Evolutionary conservation across 2,113 vertebrate species (phyloP), one percentile per base, ranked within the genome.

Genomic region (Rhipidura dahli): DNA sequence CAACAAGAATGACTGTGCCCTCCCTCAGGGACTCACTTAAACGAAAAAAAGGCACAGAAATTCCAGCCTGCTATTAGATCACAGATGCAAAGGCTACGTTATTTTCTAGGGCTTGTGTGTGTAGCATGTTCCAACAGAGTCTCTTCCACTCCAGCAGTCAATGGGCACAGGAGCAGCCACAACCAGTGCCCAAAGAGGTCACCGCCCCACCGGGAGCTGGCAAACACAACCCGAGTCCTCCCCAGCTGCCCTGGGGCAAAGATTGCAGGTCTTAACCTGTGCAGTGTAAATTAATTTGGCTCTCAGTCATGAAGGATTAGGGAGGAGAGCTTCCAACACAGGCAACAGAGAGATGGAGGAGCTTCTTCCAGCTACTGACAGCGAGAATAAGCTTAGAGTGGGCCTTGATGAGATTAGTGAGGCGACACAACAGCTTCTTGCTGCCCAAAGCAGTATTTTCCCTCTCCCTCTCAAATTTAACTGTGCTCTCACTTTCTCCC

Each of bases 151-250:
- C 60, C 82, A 79, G 11, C 57, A 85, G 65, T 16, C 53, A 35
- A 10, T 1, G 21, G 75, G 71, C 42, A 61, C 21, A 68, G 53
- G 57, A 1, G 2, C 10, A 57, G 49, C 47, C 77, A n/a, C 66
- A 76, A 8, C 9, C 20, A 2, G 30, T 39, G 40, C 56, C 40
- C 68, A 3, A 13, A 64, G 20, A 65, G 37, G 79, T 76, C 91
- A 73, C 49, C 0, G 2, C n/a, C 49, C 28, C 53, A 42, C 2
- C 3, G 0, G 30, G 76, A 70, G 59, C 59, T 33, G 47, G 20
- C 50, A 84, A 83, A 65, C 26, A 35, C 30, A 59, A n/a, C 75
- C 1, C 0, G 0, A 69, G 42, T 3, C 56, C 69, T 71, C 44
- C 20, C 63, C 65, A 56, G 7, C 2, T 44, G 44, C 64, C 78